Evolutionary conservation across 2,113 vertebrate genomes (phyloP).

Genomic region (Phoxinus phoxinus): DNA sequence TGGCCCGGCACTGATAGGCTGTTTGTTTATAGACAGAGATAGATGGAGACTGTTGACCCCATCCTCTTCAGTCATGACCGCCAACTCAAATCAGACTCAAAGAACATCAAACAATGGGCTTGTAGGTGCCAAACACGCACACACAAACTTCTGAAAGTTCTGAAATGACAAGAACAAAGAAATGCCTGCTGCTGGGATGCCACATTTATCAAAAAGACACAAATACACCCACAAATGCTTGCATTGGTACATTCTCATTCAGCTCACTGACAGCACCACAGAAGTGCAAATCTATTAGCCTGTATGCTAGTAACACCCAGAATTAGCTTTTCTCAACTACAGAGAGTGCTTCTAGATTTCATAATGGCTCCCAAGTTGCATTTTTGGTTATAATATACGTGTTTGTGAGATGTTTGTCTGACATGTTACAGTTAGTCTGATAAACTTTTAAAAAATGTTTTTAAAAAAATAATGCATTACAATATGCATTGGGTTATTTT

Average conservation of each 20-base stretch:
- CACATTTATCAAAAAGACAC: slow-evolving; percentile 27
- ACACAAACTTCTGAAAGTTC: slow-evolving; percentile 24
- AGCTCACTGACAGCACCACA: slow-evolving; percentile 22
- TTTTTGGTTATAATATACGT: neutral
- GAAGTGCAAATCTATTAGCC: neutral
- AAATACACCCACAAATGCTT: slow-evolving; percentile 9
- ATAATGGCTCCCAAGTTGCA: neutral
- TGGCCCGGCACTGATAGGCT: neutral
- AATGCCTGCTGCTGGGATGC: neutral
- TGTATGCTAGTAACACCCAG: neutral
- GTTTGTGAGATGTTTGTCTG: neutral
- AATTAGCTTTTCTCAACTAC: neutral
- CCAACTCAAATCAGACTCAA: slow-evolving; percentile 19
- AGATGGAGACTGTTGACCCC: slow-evolving; percentile 27
- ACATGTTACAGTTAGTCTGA: neutral
- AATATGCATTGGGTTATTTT: no score
- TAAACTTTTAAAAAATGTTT: no score
- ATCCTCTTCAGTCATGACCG: neutral
- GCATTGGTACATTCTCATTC: neutral
- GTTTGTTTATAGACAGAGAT: neutral
- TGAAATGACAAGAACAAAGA: slow-evolving; percentile 17
- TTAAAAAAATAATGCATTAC: neutral
- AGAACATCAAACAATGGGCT: slow-evolving; percentile 15
- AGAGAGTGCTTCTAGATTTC: neutral
- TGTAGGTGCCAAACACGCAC: neutral